Evolutionary conservation across 2,888 invertebrate genomes (phyloP).

Genomic region (Tenthredo notha): DNA sequence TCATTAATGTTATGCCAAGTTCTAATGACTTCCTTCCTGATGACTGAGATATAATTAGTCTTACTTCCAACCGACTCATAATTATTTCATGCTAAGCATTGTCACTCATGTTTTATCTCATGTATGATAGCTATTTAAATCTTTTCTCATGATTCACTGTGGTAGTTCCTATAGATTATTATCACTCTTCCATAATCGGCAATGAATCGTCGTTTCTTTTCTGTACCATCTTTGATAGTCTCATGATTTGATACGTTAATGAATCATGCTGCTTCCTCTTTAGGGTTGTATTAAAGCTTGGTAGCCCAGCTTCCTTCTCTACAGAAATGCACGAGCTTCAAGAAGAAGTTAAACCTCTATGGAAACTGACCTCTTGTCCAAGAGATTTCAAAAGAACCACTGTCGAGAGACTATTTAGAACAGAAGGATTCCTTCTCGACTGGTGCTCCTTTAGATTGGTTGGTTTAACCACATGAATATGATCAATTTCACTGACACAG

Average conservation of each 20-base stretch:
- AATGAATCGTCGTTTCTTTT: neutral
- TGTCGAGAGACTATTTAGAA: slow-evolving; percentile 90
- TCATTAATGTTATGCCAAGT: slow-evolving; percentile 57
- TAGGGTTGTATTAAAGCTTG: slow-evolving; percentile 90
- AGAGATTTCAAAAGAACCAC: slow-evolving; percentile 91
- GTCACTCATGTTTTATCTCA: neutral
- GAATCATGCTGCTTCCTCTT: slow-evolving; percentile 60
- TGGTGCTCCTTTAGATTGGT: slow-evolving; percentile 95
- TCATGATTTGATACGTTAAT: slow-evolving; percentile 22
- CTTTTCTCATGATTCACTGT: neutral
- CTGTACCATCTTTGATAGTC: neutral
- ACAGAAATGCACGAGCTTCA: slow-evolving; percentile 84
- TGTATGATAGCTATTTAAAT: neutral
- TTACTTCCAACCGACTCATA: neutral
- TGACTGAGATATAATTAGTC: neutral
- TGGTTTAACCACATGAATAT: slow-evolving; percentile 66
- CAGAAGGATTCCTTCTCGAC: slow-evolving; percentile 89
- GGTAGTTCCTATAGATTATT: neutral
- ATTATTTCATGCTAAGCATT: neutral
- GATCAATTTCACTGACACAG: neutral
- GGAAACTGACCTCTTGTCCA: slow-evolving; percentile 89
- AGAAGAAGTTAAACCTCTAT: slow-evolving; percentile 90
- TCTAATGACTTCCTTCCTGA: slow-evolving; percentile 25
- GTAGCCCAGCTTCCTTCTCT: slow-evolving; percentile 88
- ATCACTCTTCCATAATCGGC: neutral